Evolutionary conservation across 2,113 vertebrate genomes (phyloP).

Genomic region (Prochilodus magdalenae): DNA sequence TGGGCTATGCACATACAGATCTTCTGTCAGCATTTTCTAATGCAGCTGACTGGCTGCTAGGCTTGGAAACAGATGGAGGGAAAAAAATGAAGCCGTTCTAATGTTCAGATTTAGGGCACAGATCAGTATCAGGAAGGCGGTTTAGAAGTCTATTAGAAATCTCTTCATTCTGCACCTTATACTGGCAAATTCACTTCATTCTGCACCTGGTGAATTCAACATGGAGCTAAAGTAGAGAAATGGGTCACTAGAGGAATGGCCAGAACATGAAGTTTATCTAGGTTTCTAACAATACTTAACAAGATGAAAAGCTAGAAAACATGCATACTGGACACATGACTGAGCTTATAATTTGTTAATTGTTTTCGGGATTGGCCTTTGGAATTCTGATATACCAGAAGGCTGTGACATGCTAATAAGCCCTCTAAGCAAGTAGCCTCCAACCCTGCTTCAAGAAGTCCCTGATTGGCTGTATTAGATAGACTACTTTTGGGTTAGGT

Average conservation of each 20-base stretch:
- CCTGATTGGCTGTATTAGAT: no score
- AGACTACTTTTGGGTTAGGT: no score
- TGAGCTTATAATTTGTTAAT: no score
- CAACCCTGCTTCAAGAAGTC: no score
- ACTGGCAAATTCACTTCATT: not conserved
- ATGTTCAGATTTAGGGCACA: not conserved
- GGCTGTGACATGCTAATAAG: no score
- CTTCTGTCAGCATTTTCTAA: conserved; percentile 66
- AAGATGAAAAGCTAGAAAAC: not conserved
- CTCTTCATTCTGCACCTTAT: not conserved
- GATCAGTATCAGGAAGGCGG: not conserved
- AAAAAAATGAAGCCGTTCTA: not conserved
- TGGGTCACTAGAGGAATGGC: not conserved
- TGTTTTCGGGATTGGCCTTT: no score
- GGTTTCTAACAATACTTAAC: not conserved
- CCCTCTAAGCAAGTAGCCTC: no score
- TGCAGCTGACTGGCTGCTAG: conserved; percentile 32
- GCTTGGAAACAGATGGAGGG: conserved; percentile 46
- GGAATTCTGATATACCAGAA: no score
- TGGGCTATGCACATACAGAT: conserved; percentile 61
- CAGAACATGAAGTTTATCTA: not conserved
- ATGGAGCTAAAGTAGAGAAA: not conserved
- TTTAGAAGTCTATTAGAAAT: not conserved
- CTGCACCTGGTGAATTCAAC: no score
- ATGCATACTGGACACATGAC: not conserved